Evolutionary conservation across 1,140 invertebrate species (phyloP).

Genomic region (Sinonovacula constricta): DNA sequence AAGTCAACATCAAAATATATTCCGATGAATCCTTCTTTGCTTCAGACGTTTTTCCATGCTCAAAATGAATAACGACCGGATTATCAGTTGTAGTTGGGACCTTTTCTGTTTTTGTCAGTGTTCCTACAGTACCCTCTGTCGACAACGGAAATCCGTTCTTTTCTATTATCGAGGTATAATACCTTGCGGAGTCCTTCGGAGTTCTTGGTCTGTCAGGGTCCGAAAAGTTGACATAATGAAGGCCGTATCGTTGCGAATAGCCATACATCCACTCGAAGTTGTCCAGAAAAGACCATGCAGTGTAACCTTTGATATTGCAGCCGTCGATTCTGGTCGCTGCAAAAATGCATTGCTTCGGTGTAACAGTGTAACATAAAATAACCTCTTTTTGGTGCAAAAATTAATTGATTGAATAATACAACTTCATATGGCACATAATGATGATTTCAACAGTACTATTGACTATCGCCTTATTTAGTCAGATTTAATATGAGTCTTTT

Average conservation of each 20-base stretch:
- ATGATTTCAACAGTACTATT: not conserved
- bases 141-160: not conserved
- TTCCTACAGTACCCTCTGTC: too few species aligned
- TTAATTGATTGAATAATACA: not conserved
- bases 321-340: conserved; percentile 82
- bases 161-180: conserved; percentile 7
- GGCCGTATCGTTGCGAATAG: conserved; percentile 83
- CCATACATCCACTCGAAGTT: conserved; percentile 87
- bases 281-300: conserved; percentile 88
- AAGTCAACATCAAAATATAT: too few species aligned
- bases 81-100: too few species aligned
- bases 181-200: conserved; percentile 80
- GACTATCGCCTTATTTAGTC: too few species aligned
- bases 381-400: not conserved
- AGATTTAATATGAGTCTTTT: too few species aligned
- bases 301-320: conserved; percentile 84
- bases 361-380: not conserved
- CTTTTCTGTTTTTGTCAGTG: too few species aligned
- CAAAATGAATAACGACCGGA: too few species aligned
- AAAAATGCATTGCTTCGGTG: not conserved
- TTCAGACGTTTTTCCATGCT: too few species aligned
- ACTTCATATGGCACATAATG: not conserved
- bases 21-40: too few species aligned
- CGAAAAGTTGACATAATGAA: conserved; percentile 87
- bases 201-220: conserved; percentile 83